Evolutionary conservation across 1,140 invertebrate genomes (phyloP).

Genomic region (Drosophila arawakana): DNA sequence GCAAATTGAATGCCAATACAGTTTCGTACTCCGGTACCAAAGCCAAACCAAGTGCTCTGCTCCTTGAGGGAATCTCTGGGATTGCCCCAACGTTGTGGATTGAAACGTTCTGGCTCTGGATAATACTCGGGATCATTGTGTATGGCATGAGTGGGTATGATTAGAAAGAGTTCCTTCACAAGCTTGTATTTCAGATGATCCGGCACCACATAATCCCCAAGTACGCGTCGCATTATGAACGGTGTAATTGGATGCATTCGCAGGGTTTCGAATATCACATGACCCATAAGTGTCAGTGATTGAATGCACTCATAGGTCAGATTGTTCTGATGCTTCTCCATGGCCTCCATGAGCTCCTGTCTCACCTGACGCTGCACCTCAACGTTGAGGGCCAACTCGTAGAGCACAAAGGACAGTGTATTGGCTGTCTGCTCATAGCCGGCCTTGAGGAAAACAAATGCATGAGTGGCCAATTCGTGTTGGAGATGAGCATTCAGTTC

Average conservation of each 20-base stretch:
- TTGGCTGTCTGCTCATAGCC: conserved; percentile 87
- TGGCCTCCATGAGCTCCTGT: conserved; percentile 84
- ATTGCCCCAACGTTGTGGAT: conserved; percentile 88
- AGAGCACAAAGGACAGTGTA: conserved; percentile 84
- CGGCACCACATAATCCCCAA: conserved; percentile 81
- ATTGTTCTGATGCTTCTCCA: conserved; percentile 73
- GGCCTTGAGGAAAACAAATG: conserved; percentile 88
- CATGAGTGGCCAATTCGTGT: conserved; percentile 85
- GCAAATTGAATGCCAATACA: conserved; percentile 87
- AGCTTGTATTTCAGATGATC: conserved; percentile 84
- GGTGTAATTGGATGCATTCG: conserved; percentile 86
- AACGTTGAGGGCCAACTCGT: conserved; percentile 85
- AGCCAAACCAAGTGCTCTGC: conserved; percentile 86
- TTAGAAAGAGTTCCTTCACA: conserved; percentile 74
- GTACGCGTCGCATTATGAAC: conserved; percentile 84
- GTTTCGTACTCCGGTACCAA: conserved; percentile 85
- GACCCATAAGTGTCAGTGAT: conserved; percentile 86
- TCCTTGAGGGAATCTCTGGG: conserved; percentile 85
- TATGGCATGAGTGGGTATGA: conserved; percentile 82
- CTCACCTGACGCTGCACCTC: conserved; percentile 85
- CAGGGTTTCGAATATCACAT: conserved; percentile 86
- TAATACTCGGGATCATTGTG: conserved; percentile 85
- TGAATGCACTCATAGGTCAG: conserved; percentile 85
- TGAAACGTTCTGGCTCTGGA: conserved; percentile 87
- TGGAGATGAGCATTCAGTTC: conserved; percentile 65